phyloP scores from a whole-genome alignment of 2,888 invertebrate genomes.

The Pseudanteris insignis region DNA sequence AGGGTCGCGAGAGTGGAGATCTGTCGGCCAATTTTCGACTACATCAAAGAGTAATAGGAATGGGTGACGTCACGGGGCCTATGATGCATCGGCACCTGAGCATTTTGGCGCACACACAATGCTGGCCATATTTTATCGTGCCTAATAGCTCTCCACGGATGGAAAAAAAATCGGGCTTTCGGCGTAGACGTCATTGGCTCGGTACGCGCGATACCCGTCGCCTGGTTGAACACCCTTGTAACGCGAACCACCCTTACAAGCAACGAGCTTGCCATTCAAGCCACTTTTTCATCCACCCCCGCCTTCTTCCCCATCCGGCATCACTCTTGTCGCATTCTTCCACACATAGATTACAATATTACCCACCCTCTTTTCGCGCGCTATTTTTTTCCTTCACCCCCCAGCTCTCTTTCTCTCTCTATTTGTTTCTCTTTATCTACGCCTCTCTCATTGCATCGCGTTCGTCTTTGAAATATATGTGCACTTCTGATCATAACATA shows the following conservation, averaged over 20 bases:
- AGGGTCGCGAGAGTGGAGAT: conserved; percentile 9
- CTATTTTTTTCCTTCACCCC: too few relatives aligned
- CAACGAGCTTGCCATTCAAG: conserved; percentile 56
- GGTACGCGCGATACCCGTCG: conserved; percentile 50
- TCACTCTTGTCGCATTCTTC: conserved; percentile 61
- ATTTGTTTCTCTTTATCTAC: too few relatives aligned
- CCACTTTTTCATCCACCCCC: conserved; percentile 62
- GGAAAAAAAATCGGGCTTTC: conserved; percentile 52
- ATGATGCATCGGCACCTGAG: conserved; percentile 47
- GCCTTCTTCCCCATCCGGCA: conserved; percentile 36
- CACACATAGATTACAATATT: conserved; percentile 67
- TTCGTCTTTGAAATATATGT: conserved; percentile 56
- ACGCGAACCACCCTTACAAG: conserved; percentile 58
- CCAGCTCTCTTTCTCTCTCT: too few relatives aligned
- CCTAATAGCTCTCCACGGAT: conserved; percentile 60
- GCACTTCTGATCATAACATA: conserved; percentile 65
- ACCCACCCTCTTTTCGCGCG: conserved; percentile 52
- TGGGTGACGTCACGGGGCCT: conserved; percentile 9
- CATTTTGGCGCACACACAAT: too few relatives aligned
- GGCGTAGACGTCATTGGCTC: conserved; percentile 65
- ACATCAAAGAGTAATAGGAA: conserved; percentile 20
- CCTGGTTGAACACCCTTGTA: conserved; percentile 45
- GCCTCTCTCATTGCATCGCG: conserved; percentile 1
- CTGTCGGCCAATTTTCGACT: conserved; percentile 22
- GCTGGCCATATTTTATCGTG: conserved; percentile 61